Conservation (phyloP, 2,888 invertebrate species). For the Cantharis nigra region DNA sequence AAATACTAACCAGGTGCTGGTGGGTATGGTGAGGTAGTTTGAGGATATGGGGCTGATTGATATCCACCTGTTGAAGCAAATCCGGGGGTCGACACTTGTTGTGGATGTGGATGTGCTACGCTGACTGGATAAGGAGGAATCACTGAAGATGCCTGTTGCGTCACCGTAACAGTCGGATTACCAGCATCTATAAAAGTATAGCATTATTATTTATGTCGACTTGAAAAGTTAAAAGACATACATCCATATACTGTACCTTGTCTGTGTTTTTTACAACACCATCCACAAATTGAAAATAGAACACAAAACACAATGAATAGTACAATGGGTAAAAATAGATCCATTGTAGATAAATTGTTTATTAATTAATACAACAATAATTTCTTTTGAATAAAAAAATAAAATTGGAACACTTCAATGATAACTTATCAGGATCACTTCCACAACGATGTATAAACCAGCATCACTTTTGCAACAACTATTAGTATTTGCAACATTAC, state of each 20-base stretch:
- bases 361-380: neutral
- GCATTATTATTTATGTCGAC: neutral
- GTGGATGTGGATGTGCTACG: slow-evolving; percentile 8
- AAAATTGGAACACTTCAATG: neutral
- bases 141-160: slow-evolving; percentile 8
- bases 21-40: slow-evolving; percentile 14
- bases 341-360: slow-evolving; percentile 30
- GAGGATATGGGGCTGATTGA: slow-evolving; percentile 19
- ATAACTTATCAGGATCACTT: neutral
- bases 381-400: neutral
- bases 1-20: slow-evolving; percentile 21
- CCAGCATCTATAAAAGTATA: slow-evolving; percentile 10
- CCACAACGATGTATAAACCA: neutral
- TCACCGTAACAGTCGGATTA: slow-evolving; percentile 14
- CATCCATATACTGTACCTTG: slow-evolving; percentile 36
- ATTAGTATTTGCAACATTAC: neutral
- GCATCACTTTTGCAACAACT: neutral
- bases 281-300: slow-evolving; percentile 37
- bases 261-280: slow-evolving; percentile 37
- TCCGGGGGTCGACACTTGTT: slow-evolving; percentile 4
- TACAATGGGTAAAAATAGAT: slow-evolving; percentile 35
- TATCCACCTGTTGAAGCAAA: slow-evolving; percentile 16
- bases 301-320: slow-evolving; percentile 36
- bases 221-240: slow-evolving; percentile 20
- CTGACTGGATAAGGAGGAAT: slow-evolving; percentile 23